Evolutionary conservation across 2,888 invertebrate species (phyloP).

Genomic region (Clitarchus hookeri): DNA sequence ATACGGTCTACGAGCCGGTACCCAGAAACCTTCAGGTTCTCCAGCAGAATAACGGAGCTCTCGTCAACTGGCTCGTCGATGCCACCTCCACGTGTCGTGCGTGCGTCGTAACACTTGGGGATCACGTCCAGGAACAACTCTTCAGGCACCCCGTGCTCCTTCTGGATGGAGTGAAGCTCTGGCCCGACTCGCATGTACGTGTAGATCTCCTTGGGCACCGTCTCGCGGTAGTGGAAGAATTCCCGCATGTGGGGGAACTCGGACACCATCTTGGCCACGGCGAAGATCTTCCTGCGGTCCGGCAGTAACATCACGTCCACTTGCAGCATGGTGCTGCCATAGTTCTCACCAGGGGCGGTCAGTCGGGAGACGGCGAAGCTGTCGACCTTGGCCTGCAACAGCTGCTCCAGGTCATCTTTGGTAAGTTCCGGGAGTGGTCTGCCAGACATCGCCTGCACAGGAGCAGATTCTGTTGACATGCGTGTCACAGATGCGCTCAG

Average conservation of each 20-base stretch:
- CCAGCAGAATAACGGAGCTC: slow-evolving; percentile 60
- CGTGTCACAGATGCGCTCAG: no score
- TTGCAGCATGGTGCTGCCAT: slow-evolving; percentile 2
- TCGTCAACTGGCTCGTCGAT: slow-evolving; percentile 54
- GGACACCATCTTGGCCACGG: not conserved
- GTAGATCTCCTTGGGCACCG: slow-evolving; percentile 57
- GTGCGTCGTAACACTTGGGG: slow-evolving; percentile 61
- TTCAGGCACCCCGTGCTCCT: slow-evolving; percentile 56
- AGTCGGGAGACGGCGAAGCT: not conserved
- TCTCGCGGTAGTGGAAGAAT: not conserved
- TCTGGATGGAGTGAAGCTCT: slow-evolving; percentile 56
- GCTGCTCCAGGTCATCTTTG: not conserved
- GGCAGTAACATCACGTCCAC: not conserved
- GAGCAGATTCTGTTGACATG: not conserved
- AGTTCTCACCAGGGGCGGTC: not conserved
- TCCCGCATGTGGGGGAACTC: not conserved
- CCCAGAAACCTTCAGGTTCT: slow-evolving; percentile 60
- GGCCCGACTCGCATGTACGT: slow-evolving; percentile 60
- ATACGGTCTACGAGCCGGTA: slow-evolving; percentile 59
- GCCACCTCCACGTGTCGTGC: slow-evolving; percentile 52
- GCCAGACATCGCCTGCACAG: not conserved
- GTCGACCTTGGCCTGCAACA: not conserved
- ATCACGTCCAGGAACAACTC: slow-evolving; percentile 56
- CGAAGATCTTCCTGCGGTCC: not conserved
- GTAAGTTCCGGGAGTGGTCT: not conserved